Evolutionary conservation across 1,140 invertebrate genomes (phyloP), one percentile per base, ranked within the genome.

Genomic region (Meloidogyne exigua): DNA sequence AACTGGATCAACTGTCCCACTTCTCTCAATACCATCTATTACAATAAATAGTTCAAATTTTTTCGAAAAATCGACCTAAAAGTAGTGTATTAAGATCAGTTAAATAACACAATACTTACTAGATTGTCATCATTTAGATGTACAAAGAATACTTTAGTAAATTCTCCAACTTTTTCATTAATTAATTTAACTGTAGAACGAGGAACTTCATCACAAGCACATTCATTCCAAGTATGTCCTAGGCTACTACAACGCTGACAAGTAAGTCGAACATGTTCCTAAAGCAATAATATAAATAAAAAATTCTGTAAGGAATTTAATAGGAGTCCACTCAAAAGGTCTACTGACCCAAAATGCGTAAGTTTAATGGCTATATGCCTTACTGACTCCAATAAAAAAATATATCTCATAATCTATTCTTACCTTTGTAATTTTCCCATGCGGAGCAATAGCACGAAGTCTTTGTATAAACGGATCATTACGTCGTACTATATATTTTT

Each of bases 1-100:
- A 73, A 73, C 72, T 11, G 72, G 72, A 36, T 73, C 72, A 21
- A 73, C 65, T 23, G 72, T 73, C n/a, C 44, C 72, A 21, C n/a
- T 62, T 32, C 12, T 62, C 32, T 66, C 72, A 64, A 73, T 73
- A 1, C 44, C 72, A 32, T 73, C 72, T 57, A 73, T 73, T 26
- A 73, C 44, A 23, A 36, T 13, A 36, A 73, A 73, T 11, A 21
- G 13, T 18, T 73, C 57, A 21, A 73, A 73, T 64, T 73, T 73
- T 36, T 73, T 18, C 1, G 25, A 71, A 25, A 64, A 11, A 32
- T 32, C 62, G 28, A 63, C 21, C 44, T 42, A 73, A 26, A 13
- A 57, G 21, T 44, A 42, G 9, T 18, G n/a, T 28, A 36, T 26
- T 11, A 72, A 11, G 36, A 26, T 64, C 5, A 3, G 44, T 49